A percentile compares a stretch with the other conserved stretches of the same genome.
Conservation (phyloP, 2,113 vertebrate genomes). For the Anthoscopus minutus region DNA sequence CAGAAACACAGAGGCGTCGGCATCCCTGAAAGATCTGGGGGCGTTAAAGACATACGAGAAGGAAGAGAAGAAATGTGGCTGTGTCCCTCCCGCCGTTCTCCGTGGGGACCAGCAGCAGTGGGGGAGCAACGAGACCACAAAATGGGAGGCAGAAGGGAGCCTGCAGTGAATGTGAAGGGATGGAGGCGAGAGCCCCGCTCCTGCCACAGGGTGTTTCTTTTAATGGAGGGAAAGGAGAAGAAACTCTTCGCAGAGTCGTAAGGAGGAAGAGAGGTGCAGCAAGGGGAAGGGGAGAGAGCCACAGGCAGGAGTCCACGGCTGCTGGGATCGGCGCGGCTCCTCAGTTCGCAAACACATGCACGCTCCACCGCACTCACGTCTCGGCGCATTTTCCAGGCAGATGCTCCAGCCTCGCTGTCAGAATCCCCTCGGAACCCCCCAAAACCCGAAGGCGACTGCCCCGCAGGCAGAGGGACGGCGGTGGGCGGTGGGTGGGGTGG, state of each 20-base stretch:
- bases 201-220: background rate
- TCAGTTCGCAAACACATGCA: background rate
- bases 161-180: background rate
- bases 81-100: background rate
- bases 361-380: background rate
- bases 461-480: background rate
- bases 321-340: background rate
- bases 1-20: background rate
- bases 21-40: background rate
- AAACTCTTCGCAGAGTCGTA: background rate
- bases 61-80: background rate
- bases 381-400: background rate
- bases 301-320: background rate
- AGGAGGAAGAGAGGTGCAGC: background rate
- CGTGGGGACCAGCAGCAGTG: background rate
- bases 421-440: background rate
- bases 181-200: background rate
- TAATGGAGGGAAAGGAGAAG: background rate
- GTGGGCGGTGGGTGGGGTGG: background rate
- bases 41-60: background rate
- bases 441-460: background rate
- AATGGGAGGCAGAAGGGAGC: background rate
- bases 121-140: background rate
- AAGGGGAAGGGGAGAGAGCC: background rate
- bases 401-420: background rate